Conservation (phyloP, 2,888 invertebrate genomes). For the Mellilla xanthometata region DNA sequence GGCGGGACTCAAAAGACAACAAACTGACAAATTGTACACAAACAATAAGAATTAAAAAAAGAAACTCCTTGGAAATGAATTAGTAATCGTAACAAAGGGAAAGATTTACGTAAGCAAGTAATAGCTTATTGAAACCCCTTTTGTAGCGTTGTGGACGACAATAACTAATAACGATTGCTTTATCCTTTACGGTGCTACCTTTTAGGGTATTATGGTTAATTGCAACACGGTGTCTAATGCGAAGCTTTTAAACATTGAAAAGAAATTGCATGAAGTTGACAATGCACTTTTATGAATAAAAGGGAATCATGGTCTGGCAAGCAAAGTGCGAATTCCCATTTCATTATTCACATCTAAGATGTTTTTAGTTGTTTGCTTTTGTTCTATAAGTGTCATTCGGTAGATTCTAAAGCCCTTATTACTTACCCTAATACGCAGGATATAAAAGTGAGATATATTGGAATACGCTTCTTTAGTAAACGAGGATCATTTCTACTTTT, state of each 20-base stretch:
- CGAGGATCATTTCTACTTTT: not conserved
- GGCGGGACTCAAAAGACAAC: conserved; percentile 66
- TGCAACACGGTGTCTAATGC: conserved; percentile 34
- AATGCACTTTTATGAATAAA: conserved; percentile 25
- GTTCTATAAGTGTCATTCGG: no score
- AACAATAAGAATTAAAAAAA: conserved; percentile 55
- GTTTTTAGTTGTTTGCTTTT: no score
- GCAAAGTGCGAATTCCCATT: conserved; percentile 26
- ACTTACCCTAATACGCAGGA: no score
- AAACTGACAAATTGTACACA: conserved; percentile 76
- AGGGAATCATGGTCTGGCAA: conserved; percentile 12
- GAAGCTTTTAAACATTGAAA: conserved; percentile 23
- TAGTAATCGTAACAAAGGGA: conserved; percentile 47
- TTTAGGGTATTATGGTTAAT: conserved; percentile 41
- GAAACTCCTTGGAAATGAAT: conserved; percentile 44
- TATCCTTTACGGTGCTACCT: conserved; percentile 39
- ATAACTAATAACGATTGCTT: conserved; percentile 36
- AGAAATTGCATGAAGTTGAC: conserved; percentile 38
- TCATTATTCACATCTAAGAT: no score
- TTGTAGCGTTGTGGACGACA: conserved; percentile 39
- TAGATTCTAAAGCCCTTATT: no score
- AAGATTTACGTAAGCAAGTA: conserved; percentile 51
- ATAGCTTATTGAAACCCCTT: conserved; percentile 50
- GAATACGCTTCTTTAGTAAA: no score
- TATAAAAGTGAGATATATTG: conserved; percentile 20